These are phyloP conservation scores for Deroptyus accipitrinus DNA, from an alignment of 2,113 vertebrate genomes.

Conservation along the genomic window DNA sequence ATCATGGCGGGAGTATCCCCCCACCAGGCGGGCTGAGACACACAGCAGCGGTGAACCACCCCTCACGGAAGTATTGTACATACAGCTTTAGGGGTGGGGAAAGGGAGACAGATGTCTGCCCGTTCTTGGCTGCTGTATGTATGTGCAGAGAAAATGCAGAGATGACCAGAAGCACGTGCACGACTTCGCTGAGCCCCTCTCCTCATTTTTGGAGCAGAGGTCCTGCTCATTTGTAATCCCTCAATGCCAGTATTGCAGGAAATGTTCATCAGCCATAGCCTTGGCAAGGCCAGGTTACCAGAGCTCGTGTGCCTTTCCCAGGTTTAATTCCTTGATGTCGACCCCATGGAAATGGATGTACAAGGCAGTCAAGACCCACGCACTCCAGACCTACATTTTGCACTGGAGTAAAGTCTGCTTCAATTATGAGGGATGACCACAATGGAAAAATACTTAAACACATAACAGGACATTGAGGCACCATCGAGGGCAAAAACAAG, in stretches of 20 bases:
- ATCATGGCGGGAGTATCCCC: background rate
- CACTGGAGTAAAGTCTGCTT: background rate
- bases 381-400: background rate
- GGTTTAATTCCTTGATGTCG: background rate
- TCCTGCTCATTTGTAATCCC: background rate
- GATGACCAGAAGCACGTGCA: background rate
- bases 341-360: background rate
- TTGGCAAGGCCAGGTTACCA: fast-evolving
- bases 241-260: background rate
- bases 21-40: background rate
- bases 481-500: background rate
- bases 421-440: background rate
- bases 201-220: background rate
- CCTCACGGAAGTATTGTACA: background rate
- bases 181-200: background rate
- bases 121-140: fast-evolving
- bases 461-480: fast-evolving
- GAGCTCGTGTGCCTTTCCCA: background rate
- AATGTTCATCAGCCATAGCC: background rate
- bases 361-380: background rate
- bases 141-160: background rate
- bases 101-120: background rate
- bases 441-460: background rate
- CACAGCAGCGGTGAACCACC: background rate
- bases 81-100: background rate